Conservation (phyloP, 2,888 invertebrate genomes). For the Sipunculus nudus region DNA sequence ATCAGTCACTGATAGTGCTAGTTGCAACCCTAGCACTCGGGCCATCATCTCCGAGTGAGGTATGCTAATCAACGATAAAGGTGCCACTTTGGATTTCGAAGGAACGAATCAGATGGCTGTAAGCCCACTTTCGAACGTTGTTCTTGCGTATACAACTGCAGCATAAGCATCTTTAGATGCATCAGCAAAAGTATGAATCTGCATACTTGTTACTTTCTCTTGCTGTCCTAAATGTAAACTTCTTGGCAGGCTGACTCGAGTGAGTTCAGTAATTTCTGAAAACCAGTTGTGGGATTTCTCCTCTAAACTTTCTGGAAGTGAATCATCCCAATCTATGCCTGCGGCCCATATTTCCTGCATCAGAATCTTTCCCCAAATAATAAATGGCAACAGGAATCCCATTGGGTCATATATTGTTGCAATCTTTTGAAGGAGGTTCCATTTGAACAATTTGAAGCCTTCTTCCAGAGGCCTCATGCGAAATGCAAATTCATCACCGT, state of each 20-base stretch:
- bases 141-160: slow-evolving; percentile 1
- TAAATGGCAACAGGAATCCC: slow-evolving; percentile 7
- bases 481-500: slow-evolving; percentile 11
- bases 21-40: slow-evolving; percentile 5
- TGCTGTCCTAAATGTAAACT: slow-evolving; percentile 4
- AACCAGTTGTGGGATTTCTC: slow-evolving; percentile 6
- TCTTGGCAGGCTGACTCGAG: slow-evolving; percentile 6
- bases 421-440: slow-evolving; percentile 1
- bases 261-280: slow-evolving; percentile 3
- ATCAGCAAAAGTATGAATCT: slow-evolving; percentile 13
- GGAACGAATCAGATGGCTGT: neutral
- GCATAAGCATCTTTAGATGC: slow-evolving; percentile 20
- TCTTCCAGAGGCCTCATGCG: neutral
- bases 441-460: too few relatives aligned
- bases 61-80: slow-evolving; percentile 11
- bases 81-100: slow-evolving; percentile 16
- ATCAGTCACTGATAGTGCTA: neutral
- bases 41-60: slow-evolving; percentile 16
- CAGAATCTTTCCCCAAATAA: slow-evolving; percentile 5
- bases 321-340: slow-evolving; percentile 20
- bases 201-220: neutral
- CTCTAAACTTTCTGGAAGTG: neutral
- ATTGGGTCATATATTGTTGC: slow-evolving; percentile 5
- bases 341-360: slow-evolving; percentile 18
- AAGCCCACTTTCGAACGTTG: neutral